Evolutionary conservation across 2,888 invertebrate genomes (phyloP).

Genomic region (Hemistola chrysoprasaria): DNA sequence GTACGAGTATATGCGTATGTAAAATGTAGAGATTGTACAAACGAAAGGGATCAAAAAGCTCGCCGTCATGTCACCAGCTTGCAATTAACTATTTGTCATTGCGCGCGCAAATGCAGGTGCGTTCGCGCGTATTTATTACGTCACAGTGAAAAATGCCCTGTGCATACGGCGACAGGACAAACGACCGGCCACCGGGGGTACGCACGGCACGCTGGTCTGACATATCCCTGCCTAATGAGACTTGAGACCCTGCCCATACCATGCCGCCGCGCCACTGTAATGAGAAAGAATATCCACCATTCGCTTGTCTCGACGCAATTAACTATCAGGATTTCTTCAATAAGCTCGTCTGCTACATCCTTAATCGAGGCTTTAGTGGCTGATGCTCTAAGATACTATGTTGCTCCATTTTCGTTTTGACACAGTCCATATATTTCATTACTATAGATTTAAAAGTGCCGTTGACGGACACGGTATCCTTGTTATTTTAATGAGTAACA

Average conservation of each 20-base stretch:
- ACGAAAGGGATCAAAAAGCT: conserved; percentile 32
- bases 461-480: conserved; percentile 22
- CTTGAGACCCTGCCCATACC: conserved; percentile 2
- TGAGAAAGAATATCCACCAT: conserved; percentile 64
- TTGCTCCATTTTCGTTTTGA: conserved; percentile 5
- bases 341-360: conserved; percentile 25
- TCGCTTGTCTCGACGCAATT: conserved; percentile 54
- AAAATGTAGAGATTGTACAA: background rate
- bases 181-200: conserved; percentile 53
- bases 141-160: conserved; percentile 58
- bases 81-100: conserved; percentile 56
- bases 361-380: conserved; percentile 26
- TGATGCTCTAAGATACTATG: no score
- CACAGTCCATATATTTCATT: conserved; percentile 9
- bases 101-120: conserved; percentile 56
- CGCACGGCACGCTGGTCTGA: conserved; percentile 55
- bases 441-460: conserved; percentile 8
- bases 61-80: conserved; percentile 42
- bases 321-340: conserved; percentile 46
- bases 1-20: no score
- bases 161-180: conserved; percentile 61
- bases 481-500: conserved; percentile 24
- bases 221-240: conserved; percentile 65
- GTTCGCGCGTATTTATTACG: conserved; percentile 55
- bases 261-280: conserved; percentile 55